Evolutionary conservation across 1,140 invertebrate genomes (phyloP).

Genomic region (Drosophila ironensis): DNA sequence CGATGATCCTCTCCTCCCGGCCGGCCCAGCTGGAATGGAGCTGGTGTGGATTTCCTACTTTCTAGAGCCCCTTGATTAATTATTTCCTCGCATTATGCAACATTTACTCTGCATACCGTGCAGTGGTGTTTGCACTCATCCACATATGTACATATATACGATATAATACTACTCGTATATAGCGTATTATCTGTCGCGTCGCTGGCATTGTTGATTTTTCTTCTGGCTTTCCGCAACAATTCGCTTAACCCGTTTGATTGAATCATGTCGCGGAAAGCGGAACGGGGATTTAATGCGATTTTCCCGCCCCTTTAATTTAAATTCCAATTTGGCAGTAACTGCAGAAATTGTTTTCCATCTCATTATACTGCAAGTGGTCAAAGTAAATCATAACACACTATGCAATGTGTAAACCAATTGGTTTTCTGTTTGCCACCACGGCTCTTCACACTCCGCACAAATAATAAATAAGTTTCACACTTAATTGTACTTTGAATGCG

Average conservation of each 20-base stretch:
- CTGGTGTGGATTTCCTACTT: constrained; percentile 11
- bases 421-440: constrained; percentile 18
- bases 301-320: constrained; percentile 25
- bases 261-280: constrained; percentile 27
- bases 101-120: background rate
- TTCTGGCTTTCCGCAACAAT: constrained; percentile 32
- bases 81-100: constrained; percentile 38
- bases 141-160: background rate
- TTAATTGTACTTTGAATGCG: background rate
- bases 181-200: constrained; percentile 14
- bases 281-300: constrained; percentile 29
- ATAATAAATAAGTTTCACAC: constrained; percentile 20
- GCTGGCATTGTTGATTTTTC: constrained; percentile 3
- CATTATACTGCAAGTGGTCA: constrained; percentile 29
- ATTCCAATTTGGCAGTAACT: constrained; percentile 24
- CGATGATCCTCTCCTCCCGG: background rate
- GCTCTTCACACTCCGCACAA: constrained; percentile 20
- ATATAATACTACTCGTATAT: background rate
- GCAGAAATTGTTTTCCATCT: constrained; percentile 34
- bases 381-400: constrained; percentile 24
- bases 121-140: background rate
- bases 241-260: constrained; percentile 48
- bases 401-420: constrained; percentile 6
- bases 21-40: background rate
- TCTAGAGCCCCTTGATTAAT: constrained; percentile 14